Evolutionary conservation across 1,140 invertebrate genomes (phyloP).

Genomic region (Stegodyphus mimosarum): DNA sequence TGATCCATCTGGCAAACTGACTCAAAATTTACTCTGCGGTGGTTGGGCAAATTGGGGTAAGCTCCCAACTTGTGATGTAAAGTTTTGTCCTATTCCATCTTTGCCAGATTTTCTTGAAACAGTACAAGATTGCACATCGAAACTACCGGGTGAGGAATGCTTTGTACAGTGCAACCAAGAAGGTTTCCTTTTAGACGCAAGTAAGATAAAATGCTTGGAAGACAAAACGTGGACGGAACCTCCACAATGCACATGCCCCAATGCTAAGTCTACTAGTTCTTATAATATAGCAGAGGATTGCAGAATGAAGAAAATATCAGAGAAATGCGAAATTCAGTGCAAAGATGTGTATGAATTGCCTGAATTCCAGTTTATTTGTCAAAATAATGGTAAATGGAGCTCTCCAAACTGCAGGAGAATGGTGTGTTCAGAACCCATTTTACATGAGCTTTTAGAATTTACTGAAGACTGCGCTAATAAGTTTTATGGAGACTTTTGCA

Average conservation of each 20-base stretch:
- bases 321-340: neutral
- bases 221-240: neutral
- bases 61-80: neutral
- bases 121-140: neutral
- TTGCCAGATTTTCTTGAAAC: neutral
- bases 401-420: neutral
- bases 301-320: neutral
- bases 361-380: neutral
- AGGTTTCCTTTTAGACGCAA: neutral
- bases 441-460: neutral
- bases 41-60: neutral
- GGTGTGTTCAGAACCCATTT: neutral
- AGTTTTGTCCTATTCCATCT: neutral
- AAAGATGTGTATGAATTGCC: neutral
- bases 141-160: neutral
- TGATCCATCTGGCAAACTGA: neutral
- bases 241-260: neutral
- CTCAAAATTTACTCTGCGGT: neutral
- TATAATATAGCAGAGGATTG: neutral
- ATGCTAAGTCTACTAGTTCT: neutral
- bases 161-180: neutral
- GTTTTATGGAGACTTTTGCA: neutral
- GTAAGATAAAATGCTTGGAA: neutral
- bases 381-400: neutral
- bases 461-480: neutral